Base-by-base conservation (phyloP, 2,797 vertebrate genomes). In the Anguilla megastoma region DNA sequence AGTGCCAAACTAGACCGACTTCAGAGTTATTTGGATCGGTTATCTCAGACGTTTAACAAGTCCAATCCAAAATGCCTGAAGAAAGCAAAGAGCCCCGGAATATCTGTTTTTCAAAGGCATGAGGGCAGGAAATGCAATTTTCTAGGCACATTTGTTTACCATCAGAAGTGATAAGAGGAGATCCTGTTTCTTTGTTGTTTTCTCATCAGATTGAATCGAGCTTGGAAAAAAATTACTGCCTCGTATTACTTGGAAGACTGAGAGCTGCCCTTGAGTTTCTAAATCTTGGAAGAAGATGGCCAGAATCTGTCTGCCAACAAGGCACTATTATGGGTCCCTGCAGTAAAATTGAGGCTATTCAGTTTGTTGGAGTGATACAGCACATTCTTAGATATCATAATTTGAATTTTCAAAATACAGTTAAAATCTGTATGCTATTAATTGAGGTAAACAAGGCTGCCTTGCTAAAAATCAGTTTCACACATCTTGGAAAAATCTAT, bases 181-280 rank as follows among this genome's bases (percentile, higher is more conserved):
- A 69, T 84, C 60, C 21, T 80, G 36, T 84, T 87, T 71, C 58
- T 69, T 87, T 87, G 58, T 30, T 24, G 82, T 74, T 84, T 71
- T 50, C 60, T 21, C 16, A 50, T 63, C 50, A 36, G 52, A 87
- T 69, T 84, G 63, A 30, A 24, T 85, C 30, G 14, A 79, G 60
- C 84, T 84, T 84, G 45, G 45, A 30, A 24, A 48, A 24, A 48
- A 33, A 30, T 52, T 45, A 3, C 56, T 60, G 3, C 48, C 36
- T 87, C 74, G 36, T 45, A 82, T 24, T n/a, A 48, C 24, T 48
- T 86, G 85, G 58, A 86, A 10, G 71, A 74, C 71, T 74, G 27
- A 71, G 7, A 14, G n/a, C 66, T 24, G 14, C 41, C 5, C 30
- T 86, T 48, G 21, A 63, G 66, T 18, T 69, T n/a, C 7, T 84